A percentile compares a stretch with the other conserved stretches of the same genome.
Evolutionary conservation across 2,113 vertebrate species (phyloP).

Genomic region (Sakesphorus luctuosus): DNA sequence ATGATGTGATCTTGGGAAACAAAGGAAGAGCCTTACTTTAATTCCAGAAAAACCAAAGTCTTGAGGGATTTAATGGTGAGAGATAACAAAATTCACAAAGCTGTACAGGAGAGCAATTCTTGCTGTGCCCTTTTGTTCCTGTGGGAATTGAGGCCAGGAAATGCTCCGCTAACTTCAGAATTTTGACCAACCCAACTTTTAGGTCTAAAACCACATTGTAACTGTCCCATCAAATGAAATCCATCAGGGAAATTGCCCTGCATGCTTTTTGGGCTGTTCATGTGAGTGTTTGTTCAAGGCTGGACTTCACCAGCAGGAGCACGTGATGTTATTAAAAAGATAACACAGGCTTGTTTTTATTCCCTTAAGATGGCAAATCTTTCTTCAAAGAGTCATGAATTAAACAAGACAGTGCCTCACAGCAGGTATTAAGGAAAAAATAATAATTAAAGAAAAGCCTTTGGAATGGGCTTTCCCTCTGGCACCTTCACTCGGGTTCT

Average conservation of each 20-base stretch:
- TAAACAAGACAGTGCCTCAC: background rate
- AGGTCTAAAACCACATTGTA: background rate
- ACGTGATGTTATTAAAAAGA: background rate
- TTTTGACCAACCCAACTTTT: background rate
- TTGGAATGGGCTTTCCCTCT: conserved; percentile 9
- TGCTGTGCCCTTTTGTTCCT: background rate
- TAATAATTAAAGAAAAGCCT: background rate
- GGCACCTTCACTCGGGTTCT: background rate
- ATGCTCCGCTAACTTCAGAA: background rate
- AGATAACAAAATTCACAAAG: background rate
- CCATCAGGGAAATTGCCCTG: background rate
- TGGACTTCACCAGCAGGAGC: background rate
- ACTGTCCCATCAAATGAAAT: background rate
- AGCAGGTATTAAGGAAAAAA: background rate
- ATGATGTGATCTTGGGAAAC: background rate
- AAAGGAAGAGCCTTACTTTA: background rate
- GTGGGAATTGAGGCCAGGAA: background rate
- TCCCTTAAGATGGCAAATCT: background rate
- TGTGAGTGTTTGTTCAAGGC: background rate
- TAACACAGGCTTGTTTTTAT: background rate
- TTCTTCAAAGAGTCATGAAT: background rate
- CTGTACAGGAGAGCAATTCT: background rate
- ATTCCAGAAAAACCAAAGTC: background rate
- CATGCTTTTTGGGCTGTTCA: background rate
- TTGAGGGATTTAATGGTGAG: background rate